phyloP scores from a whole-genome alignment of 2,888 invertebrate species.

The Synergus japonicus region DNA sequence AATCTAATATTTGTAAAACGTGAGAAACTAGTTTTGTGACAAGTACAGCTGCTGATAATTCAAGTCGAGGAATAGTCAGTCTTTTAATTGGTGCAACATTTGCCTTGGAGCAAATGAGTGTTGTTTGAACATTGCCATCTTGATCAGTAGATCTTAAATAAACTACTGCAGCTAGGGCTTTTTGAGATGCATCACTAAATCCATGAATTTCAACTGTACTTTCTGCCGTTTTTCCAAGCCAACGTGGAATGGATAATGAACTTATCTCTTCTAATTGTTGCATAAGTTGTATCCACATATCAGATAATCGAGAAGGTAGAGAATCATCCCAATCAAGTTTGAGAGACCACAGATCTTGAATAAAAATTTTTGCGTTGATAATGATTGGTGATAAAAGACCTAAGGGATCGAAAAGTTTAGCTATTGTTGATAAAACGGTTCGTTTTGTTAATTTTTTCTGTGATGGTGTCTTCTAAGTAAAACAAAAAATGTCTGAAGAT shows the following conservation, averaged over 20 bases:
- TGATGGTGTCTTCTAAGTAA: not conserved
- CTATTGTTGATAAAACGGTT: conserved; percentile 21
- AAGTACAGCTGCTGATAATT: conserved; percentile 38
- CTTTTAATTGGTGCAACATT: conserved; percentile 1
- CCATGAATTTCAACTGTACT: conserved; percentile 40
- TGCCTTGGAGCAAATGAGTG: conserved; percentile 16
- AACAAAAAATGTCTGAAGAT: not conserved
- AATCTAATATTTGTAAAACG: not conserved
- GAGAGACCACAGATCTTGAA: conserved; percentile 40
- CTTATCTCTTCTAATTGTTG: too few relatives aligned
- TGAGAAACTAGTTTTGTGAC: conserved; percentile 29
- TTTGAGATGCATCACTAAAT: conserved; percentile 42
- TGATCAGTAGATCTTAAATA: not conserved
- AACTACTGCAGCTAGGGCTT: conserved; percentile 30
- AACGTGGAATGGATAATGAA: conserved; percentile 21
- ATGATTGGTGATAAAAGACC: conserved; percentile 40
- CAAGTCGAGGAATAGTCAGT: not conserved
- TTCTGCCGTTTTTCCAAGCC: conserved; percentile 9
- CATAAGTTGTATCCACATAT: too few relatives aligned
- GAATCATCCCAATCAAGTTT: conserved; percentile 40
- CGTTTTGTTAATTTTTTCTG: conserved; percentile 10
- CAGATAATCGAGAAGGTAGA: too few relatives aligned
- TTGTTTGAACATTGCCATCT: not conserved
- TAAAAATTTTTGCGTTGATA: conserved; percentile 37
- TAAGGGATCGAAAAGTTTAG: conserved; percentile 42